Evolutionary conservation across 2,113 vertebrate species (phyloP).

Genomic region (Syrmaticus mikado): DNA sequence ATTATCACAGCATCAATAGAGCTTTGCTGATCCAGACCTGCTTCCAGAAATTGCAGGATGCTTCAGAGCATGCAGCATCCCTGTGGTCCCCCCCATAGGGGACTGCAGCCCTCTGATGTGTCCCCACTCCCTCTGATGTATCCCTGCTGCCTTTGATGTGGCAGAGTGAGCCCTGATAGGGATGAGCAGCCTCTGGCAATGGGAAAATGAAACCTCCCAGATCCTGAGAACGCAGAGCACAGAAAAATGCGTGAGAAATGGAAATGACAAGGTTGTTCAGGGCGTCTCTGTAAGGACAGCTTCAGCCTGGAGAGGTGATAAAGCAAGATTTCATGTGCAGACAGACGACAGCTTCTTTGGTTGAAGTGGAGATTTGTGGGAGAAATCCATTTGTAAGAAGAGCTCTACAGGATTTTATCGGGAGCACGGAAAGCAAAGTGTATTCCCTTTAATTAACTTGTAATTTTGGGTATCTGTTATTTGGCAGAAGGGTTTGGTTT

Average conservation of each 20-base stretch:
- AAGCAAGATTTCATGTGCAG: neutral
- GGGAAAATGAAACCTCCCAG: slow-evolving; percentile 54
- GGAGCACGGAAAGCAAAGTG: neutral
- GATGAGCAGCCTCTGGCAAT: slow-evolving; percentile 56
- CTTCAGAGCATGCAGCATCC: neutral
- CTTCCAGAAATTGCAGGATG: neutral
- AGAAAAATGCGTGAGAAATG: slow-evolving; percentile 50
- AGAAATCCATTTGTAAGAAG: neutral
- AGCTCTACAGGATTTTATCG: neutral
- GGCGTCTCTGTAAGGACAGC: neutral
- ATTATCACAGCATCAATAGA: accelerated
- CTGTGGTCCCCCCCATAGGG: accelerated
- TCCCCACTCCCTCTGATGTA: neutral
- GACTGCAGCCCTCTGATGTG: neutral
- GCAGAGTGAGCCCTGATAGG: slow-evolving; percentile 40
- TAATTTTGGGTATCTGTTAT: neutral
- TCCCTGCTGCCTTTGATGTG: slow-evolving; percentile 50
- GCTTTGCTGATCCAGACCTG: neutral
- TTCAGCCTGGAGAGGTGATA: neutral
- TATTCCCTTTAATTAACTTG: neutral
- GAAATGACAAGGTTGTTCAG: slow-evolving; percentile 62
- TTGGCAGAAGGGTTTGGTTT: neutral
- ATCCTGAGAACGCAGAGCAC: neutral
- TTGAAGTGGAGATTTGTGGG: neutral
- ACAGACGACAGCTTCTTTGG: neutral